Evolutionary conservation across 2,797 vertebrate genomes (phyloP), one percentile per base, ranked within the genome.

Genomic region (Neostethus bicornis): DNA sequence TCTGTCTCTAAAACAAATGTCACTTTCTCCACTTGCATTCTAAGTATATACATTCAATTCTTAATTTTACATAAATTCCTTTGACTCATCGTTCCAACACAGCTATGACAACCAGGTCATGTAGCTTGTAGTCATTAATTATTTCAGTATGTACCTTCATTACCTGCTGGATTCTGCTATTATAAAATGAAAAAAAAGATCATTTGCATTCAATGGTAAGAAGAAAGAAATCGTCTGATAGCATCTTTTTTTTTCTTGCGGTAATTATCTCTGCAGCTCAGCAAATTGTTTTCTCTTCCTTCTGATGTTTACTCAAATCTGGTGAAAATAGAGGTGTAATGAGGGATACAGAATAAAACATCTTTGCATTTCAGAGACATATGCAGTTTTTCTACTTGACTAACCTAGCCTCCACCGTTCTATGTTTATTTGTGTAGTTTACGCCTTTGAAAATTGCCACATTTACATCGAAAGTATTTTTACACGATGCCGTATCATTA

Each of bases 241-340:
- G 42, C 32, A 43, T 26, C 28, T 54, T 75, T 78, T 70, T 63
- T 49, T 73, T 52, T 75, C 64, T 46, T 74, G 51, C 65, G 64
- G 64, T 84, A 82, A 80, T 89, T 85, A 83, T 89, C 70, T 83
- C 71, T 54, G 70, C 55, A 59, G 79, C 56, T 71, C 70, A 74
- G 83, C 57, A 84, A 84, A 85, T 66, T 62, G 50, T 69, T 70
- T 73, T 78, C 58, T 80, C 66, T 54, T 68, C 69, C 59, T 67
- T 75, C 66, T 73, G 73, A 81, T 86, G 78, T 74, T 76, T 80
- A 52, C 75, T 74, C 48, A 68, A 77, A 77, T 71, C 51, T 59
- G 60, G 52, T 54, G 59, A 61, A 81, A 86, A 81, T 72, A 66
- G 48, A 73, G 73, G 68, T 55, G 61, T 81, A 89, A 86, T 82